Percentiles rank a stretch among this genome's conserved stretches.
phyloP scores from a whole-genome alignment of 2,888 invertebrate genomes.

The Apodemia mormo region DNA sequence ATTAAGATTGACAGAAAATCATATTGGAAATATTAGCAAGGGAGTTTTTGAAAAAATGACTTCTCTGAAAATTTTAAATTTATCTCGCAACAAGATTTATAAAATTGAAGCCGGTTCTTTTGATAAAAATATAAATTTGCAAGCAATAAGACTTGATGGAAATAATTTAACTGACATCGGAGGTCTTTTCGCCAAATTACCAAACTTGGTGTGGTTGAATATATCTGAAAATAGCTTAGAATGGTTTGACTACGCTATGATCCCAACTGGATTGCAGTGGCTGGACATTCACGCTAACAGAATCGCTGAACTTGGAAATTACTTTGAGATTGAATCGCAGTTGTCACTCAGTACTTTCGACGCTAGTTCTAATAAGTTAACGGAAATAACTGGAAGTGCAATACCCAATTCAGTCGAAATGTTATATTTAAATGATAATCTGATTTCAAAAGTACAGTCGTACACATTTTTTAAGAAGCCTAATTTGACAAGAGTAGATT shows the following conservation, averaged over 20 bases:
- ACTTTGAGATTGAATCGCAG: slow-evolving; percentile 91
- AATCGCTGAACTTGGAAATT: slow-evolving; percentile 91
- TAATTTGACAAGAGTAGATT: slow-evolving; percentile 90
- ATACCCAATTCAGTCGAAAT: slow-evolving; percentile 92
- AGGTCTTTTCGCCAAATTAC: slow-evolving; percentile 89
- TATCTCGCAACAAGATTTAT: slow-evolving; percentile 91
- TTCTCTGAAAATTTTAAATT: slow-evolving; percentile 89
- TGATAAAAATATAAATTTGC: slow-evolving; percentile 88
- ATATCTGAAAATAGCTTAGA: slow-evolving; percentile 92
- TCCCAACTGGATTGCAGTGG: slow-evolving; percentile 92
- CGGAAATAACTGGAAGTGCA: slow-evolving; percentile 90
- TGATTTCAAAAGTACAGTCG: slow-evolving; percentile 91
- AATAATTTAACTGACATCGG: slow-evolving; percentile 90
- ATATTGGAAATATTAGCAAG: slow-evolving; percentile 89
- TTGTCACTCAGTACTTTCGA: slow-evolving; percentile 90
- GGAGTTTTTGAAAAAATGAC: slow-evolving; percentile 90
- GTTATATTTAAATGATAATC: slow-evolving; percentile 89
- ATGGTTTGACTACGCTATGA: slow-evolving; percentile 92
- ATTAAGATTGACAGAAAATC: slow-evolving; percentile 91
- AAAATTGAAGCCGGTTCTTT: slow-evolving; percentile 89
- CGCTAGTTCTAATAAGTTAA: slow-evolving; percentile 90
- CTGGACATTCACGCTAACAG: slow-evolving; percentile 92
- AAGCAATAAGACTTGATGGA: slow-evolving; percentile 90
- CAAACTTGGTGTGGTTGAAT: slow-evolving; percentile 91
- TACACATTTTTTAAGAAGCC: slow-evolving; percentile 94